Evolutionary conservation across 2,888 invertebrate genomes (phyloP), one percentile per base, ranked within the genome.

Genomic region (Euplagia quadripunctaria): DNA sequence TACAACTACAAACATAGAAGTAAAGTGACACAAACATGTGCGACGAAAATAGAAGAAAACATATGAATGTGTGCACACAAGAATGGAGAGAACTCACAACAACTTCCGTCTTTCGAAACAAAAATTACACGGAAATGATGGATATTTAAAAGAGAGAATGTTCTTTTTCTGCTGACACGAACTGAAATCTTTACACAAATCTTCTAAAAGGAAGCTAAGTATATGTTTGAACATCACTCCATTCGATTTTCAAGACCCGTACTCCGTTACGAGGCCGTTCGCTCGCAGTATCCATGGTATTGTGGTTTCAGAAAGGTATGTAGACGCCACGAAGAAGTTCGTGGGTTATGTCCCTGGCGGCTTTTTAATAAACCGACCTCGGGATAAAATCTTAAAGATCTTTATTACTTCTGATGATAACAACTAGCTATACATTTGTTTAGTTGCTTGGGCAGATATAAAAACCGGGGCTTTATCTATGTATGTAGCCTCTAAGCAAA

Each of bases 81-180:
- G 67, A 68, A 68, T 55, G 43, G 68, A 68, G 20, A 68, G 8
- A 43, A 55, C 68, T 43, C 68, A 43, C 12, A 43, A 68, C 68
- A n/a, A 20, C 55, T 68, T 58, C 68, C 68, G 58, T 55, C 55
- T 58, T 68, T 68, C 1, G 42, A 68, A 68, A 68, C 20, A 55
- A n/a, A 43, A 68, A 68, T 14, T 4, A 68, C 42, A 68, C 12
- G 14, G 31, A 20, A 61, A 61, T 61, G 61, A 61, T 61, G 20
- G 31, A 61, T 61, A 31, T 61, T 31, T 61, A 31, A 61, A 61
- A 31, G 5, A 51, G 51, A 51, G 14, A 51, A 31, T 61, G 5
- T 31, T 14, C 14, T 6, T 61, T 61, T 61, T 31, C 61, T 20
- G 12, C 31, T 61, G 20, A 1, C 31, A 14, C 2, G 20, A 31